Evolutionary conservation across 2,888 invertebrate species (phyloP).

Genomic region (Anoncus sp.): DNA sequence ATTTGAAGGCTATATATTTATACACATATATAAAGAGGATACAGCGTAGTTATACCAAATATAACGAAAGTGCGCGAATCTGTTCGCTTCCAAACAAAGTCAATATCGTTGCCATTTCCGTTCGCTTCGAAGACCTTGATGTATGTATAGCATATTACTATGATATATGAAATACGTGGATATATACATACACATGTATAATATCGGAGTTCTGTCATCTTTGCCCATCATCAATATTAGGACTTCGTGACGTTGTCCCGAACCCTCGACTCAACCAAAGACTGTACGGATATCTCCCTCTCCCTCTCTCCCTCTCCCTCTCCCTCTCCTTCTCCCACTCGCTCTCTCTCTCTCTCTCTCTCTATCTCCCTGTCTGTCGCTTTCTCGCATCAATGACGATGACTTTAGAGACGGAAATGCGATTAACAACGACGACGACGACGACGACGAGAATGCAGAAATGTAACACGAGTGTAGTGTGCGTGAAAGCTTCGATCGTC

Average conservation of each 20-base stretch:
- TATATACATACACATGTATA: constrained; percentile 10
- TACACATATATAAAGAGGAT: constrained; percentile 1
- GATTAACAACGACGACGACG: constrained; percentile 3
- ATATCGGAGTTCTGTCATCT: constrained; percentile 24
- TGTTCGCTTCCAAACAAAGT: constrained; percentile 46
- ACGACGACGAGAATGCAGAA: constrained; percentile 5
- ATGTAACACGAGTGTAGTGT: neutral
- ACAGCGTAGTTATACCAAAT: constrained; percentile 24
- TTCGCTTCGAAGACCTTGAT: constrained; percentile 16
- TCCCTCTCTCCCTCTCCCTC: neutral
- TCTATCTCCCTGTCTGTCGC: neutral
- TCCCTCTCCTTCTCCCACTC: neutral
- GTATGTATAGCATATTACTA: constrained; percentile 18
- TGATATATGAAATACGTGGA: constrained; percentile 6
- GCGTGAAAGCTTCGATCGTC: neutral
- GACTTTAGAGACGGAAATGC: constrained; percentile 3
- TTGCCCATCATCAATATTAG: constrained; percentile 23
- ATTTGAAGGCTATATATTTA: constrained; percentile 27
- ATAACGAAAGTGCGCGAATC: constrained; percentile 36
- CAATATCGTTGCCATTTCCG: constrained; percentile 45
- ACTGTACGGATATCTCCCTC: neutral
- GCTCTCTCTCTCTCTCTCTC: neutral
- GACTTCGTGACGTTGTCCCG: constrained; percentile 18
- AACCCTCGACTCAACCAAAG: constrained; percentile 2
- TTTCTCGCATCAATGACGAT: constrained; percentile 4